Evolutionary conservation across 2,113 vertebrate genomes (phyloP).

Genomic region (Pseudonaja textilis): DNA sequence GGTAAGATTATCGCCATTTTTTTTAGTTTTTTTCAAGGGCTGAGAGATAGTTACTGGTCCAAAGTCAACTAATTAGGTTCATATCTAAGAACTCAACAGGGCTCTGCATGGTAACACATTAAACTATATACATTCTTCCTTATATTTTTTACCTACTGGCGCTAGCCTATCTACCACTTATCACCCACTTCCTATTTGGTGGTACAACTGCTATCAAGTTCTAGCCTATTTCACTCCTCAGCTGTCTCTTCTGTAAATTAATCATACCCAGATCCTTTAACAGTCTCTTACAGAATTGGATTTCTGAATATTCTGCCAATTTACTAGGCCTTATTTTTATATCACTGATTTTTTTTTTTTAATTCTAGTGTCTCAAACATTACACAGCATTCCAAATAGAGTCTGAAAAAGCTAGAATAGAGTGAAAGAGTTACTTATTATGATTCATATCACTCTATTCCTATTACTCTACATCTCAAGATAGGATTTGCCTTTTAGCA

Average conservation of each 20-base stretch:
- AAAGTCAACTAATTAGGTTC: neutral
- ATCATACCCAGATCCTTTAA: neutral
- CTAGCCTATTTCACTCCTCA: neutral
- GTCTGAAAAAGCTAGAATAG: neutral
- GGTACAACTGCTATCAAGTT: neutral
- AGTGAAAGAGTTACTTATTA: neutral
- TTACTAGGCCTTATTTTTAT: neutral
- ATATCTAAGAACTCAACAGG: neutral
- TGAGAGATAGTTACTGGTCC: neutral
- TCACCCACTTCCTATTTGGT: neutral
- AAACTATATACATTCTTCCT: neutral
- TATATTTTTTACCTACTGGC: neutral
- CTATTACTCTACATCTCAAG: neutral
- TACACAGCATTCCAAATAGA: neutral
- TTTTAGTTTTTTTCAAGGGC: neutral
- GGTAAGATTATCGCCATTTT: neutral
- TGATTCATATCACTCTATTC: neutral
- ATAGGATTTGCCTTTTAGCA: neutral
- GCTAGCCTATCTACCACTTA: neutral
- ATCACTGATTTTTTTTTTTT: neutral
- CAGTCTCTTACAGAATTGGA: neutral
- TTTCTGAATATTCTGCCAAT: neutral
- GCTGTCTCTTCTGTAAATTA: neutral
- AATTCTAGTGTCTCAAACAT: neutral
- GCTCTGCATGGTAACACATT: neutral